phyloP scores from a whole-genome alignment of 2,888 invertebrate species.

The Ophraella communa region DNA sequence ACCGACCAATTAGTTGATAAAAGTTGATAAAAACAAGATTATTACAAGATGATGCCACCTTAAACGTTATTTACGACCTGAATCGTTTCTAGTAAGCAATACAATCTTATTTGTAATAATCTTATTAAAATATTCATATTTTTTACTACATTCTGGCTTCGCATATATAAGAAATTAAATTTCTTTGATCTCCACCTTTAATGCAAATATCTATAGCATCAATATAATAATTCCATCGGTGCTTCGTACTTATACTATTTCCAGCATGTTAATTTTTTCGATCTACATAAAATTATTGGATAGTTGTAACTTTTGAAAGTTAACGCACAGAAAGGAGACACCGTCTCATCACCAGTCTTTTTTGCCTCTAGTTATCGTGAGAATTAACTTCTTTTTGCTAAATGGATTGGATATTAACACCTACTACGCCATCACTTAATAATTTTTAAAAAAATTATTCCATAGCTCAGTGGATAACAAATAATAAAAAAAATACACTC shows the following conservation, averaged over 20 bases:
- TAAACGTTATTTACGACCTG: background rate
- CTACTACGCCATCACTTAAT: too few relatives aligned
- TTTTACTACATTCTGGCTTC: background rate
- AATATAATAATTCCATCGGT: conserved; percentile 23
- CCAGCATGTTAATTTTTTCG: conserved; percentile 34
- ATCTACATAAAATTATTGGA: conserved; percentile 37
- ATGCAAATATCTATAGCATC: conserved; percentile 31
- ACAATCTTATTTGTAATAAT: background rate
- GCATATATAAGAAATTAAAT: conserved; percentile 22
- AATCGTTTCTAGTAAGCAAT: background rate
- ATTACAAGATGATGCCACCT: background rate
- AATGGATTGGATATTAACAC: too few relatives aligned
- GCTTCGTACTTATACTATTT: conserved; percentile 11
- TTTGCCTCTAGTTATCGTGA: background rate
- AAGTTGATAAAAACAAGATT: too few relatives aligned
- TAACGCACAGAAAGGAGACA: too few relatives aligned
- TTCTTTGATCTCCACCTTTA: conserved; percentile 33
- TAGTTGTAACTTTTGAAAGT: background rate
- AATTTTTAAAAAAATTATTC: background rate
- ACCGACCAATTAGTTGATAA: too few relatives aligned
- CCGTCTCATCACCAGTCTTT: too few relatives aligned
- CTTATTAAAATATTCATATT: background rate
- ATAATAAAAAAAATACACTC: background rate
- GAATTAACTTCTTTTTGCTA: too few relatives aligned
- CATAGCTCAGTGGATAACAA: too few relatives aligned